Base-by-base conservation (phyloP, 92 coral and sea anemone species). In the Ricordea florida region DNA sequence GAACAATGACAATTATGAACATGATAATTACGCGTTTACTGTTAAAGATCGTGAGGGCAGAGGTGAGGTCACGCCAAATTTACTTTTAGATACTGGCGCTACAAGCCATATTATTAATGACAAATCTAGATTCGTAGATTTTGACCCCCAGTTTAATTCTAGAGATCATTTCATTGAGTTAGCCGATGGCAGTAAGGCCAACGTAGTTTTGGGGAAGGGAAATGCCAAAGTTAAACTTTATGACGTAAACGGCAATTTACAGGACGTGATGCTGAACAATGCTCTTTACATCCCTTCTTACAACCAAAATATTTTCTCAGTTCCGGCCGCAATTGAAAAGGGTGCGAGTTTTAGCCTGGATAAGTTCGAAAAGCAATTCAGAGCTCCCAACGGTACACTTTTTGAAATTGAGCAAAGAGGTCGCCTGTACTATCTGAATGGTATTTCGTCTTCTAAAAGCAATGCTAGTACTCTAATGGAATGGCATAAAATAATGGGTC, bases 231-330 rank as follows among this genome's bases (percentile, higher is more conserved):
- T 81, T 35, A 69, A 57, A 58, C 70, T 81, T 13, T 62, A 61
- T 62, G 81, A 81, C 56, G 70, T 52, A 62, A 81, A 72, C 53
- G 76, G 80, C 40, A 63, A 49, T 22, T 60, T 73, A 27, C 82
- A 66, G 33, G 72, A 74, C 1, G 50, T 33, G 29, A 45, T 82
- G 14, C 36, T 82, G 25, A 72, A 53, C 33, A 53, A 72, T 37
- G 76, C 76, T 23, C 87, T 82, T 37, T 82, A 66, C 60, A 78
- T 74, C 43, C 88, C 82, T 30, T 74, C 76, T 4, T 66, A 72
- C 58, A 34, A 62, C 42, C 87, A 72, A 45, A 46, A 81, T 81
- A 81, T 81, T 47, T 81, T 81, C 53, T 72, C 87, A 48, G 80
- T 81, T 25, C 68, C 76, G 2, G 86, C 86, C 9, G 86, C 80